phyloP scores from a whole-genome alignment of 2,797 vertebrate genomes.

The Decapterus maruadsi region DNA sequence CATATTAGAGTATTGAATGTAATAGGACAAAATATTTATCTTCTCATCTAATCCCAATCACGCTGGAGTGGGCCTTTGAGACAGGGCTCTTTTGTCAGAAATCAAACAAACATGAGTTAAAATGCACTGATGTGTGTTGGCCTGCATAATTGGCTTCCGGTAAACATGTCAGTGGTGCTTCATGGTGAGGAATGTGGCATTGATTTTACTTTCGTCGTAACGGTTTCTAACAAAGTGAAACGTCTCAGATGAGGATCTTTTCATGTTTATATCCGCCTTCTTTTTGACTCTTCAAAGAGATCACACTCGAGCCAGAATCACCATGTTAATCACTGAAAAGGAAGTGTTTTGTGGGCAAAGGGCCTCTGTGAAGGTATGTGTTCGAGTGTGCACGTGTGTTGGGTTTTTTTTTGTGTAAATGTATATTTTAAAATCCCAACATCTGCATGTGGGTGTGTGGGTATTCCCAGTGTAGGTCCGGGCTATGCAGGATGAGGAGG shows the following conservation, averaged over 20 bases:
- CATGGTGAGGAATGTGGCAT: slow-evolving; percentile 48
- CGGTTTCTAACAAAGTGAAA: slow-evolving; percentile 48
- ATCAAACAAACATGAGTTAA: slow-evolving; percentile 56
- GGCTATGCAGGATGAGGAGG: slow-evolving; percentile 31
- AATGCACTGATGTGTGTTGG: slow-evolving; percentile 45
- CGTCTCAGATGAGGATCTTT: slow-evolving; percentile 44
- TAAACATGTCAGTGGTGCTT: slow-evolving; percentile 52
- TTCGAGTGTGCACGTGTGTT: neutral
- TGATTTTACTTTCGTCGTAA: slow-evolving; percentile 54
- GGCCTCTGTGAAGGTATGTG: slow-evolving; percentile 7
- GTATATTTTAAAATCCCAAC: neutral
- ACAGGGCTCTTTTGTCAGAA: slow-evolving; percentile 40
- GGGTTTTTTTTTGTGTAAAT: neutral
- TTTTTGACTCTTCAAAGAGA: slow-evolving; percentile 38
- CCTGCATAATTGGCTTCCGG: slow-evolving; percentile 53
- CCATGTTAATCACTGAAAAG: slow-evolving; percentile 23
- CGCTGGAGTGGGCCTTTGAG: slow-evolving; percentile 3
- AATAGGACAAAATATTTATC: slow-evolving; percentile 13
- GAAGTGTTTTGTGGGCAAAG: slow-evolving; percentile 11
- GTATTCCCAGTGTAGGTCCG: slow-evolving; percentile 16
- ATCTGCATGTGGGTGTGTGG: slow-evolving; percentile 16
- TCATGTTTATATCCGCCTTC: slow-evolving; percentile 38
- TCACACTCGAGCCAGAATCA: neutral
- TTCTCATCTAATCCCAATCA: slow-evolving; percentile 27
- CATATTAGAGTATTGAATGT: neutral